Conservation (phyloP, 2,797 vertebrate genomes). For the Alca torda region DNA sequence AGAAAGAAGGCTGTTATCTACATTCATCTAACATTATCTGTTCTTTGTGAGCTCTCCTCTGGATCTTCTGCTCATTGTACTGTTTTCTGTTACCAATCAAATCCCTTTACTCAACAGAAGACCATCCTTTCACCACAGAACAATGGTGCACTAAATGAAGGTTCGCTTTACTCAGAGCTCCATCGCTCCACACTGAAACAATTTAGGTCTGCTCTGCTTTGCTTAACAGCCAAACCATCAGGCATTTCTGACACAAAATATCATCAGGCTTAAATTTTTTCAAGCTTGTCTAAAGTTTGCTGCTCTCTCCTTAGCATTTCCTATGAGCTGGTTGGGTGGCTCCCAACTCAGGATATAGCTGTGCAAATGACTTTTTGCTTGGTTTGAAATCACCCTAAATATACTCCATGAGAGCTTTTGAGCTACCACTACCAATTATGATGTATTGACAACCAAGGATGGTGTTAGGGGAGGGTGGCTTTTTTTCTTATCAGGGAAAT, state of each 20-base stretch:
- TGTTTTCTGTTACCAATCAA: background rate
- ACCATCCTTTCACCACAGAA: background rate
- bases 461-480: background rate
- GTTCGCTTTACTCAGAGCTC: background rate
- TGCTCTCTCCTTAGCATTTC: background rate
- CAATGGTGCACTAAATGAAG: background rate
- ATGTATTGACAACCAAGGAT: background rate
- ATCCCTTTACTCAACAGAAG: background rate
- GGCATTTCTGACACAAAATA: background rate
- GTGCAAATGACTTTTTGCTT: background rate
- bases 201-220: background rate
- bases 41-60: background rate
- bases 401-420: background rate
- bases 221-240: background rate
- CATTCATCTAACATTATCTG: background rate
- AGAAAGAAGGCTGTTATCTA: background rate
- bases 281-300: background rate
- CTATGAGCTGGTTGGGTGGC: background rate
- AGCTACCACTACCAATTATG: background rate
- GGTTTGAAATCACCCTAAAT: background rate
- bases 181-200: background rate
- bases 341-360: background rate
- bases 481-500: background rate
- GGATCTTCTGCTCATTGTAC: background rate
- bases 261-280: background rate